These are phyloP conservation scores for Notothenia coriiceps DNA, from an alignment of 2,113 vertebrate species.

Conservation along the genomic window DNA sequence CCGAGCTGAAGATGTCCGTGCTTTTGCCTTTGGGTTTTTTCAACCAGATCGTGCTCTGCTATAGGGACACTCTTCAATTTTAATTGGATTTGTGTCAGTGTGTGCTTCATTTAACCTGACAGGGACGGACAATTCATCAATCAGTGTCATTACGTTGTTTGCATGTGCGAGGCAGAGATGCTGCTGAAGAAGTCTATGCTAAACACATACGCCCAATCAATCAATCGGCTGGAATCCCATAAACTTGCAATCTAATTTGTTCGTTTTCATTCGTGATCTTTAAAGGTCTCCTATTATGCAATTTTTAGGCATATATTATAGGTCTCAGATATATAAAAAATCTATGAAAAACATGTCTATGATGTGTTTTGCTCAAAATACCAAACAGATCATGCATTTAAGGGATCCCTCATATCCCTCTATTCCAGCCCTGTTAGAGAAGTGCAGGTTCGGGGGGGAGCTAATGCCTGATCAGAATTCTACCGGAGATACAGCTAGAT, in stretches of 20 bases:
- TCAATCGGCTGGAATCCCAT: constrained; percentile 38
- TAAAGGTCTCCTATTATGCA: too few relatives aligned
- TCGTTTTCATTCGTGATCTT: not conserved
- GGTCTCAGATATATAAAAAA: too few relatives aligned
- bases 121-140: constrained; percentile 38
- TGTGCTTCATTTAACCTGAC: constrained; percentile 51
- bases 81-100: constrained; percentile 57
- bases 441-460: too few relatives aligned
- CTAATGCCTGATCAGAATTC: too few relatives aligned
- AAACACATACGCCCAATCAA: constrained; percentile 24
- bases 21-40: constrained; percentile 39
- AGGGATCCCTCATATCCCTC: too few relatives aligned
- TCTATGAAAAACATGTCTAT: too few relatives aligned
- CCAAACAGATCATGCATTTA: too few relatives aligned
- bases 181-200: constrained; percentile 13
- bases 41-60: constrained; percentile 11
- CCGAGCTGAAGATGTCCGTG: constrained; percentile 45
- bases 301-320: too few relatives aligned
- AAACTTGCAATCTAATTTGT: constrained; percentile 27
- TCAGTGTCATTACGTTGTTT: constrained; percentile 52
- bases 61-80: constrained; percentile 32
- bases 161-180: constrained; percentile 28
- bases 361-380: too few relatives aligned
- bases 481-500: too few relatives aligned
- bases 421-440: too few relatives aligned